These are phyloP conservation scores for Pristionchus mayeri DNA, from an alignment of 2,888 invertebrate species.

Conservation along the genomic window DNA sequence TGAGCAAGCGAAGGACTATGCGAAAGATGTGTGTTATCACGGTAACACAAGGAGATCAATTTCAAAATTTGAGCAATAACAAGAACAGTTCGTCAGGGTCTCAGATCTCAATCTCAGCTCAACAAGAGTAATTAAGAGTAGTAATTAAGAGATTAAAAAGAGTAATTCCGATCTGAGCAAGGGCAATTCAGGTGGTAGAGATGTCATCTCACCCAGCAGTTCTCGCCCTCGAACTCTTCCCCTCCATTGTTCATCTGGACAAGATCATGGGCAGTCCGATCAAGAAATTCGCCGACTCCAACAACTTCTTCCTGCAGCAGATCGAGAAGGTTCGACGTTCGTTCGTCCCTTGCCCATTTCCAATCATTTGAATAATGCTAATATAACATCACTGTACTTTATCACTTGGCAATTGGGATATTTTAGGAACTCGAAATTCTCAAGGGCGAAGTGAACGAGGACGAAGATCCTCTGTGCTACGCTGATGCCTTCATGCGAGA, in stretches of 20 bases:
- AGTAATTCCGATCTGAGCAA: background rate
- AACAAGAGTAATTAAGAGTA: no score
- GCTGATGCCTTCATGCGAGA: background rate
- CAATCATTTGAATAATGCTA: no score
- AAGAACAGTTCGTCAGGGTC: no score
- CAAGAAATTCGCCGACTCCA: background rate
- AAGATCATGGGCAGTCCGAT: background rate
- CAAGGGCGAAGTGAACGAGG: background rate
- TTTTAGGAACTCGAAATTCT: background rate
- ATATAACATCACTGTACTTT: no score
- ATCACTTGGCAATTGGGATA: no score
- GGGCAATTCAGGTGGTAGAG: no score
- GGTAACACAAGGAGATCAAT: no score
- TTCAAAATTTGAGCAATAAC: no score
- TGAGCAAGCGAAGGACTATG: background rate
- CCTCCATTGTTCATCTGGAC: background rate
- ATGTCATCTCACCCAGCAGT: background rate
- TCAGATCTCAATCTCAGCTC: no score
- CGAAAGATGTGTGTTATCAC: background rate
- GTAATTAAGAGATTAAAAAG: no score
- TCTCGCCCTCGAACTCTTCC: background rate
- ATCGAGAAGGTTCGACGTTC: background rate
- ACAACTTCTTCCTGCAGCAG: background rate
- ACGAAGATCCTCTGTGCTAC: background rate
- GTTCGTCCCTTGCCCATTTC: no score